Base-by-base conservation (phyloP, 2,888 invertebrate species). In the Meghimatium bilineatum region DNA sequence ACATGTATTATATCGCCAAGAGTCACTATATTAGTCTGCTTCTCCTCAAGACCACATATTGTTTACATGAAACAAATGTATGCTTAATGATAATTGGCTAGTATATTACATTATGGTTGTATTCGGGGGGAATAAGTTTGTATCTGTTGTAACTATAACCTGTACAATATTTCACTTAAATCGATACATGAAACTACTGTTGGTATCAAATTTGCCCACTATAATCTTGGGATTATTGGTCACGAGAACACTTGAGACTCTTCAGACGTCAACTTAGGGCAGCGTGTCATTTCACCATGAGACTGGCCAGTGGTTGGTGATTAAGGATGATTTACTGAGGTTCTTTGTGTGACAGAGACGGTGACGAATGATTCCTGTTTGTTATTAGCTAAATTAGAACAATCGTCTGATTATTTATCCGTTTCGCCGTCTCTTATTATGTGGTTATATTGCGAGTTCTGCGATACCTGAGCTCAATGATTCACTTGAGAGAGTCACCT, bases 311-410 rank as follows among this genome's bases (percentile, higher is more conserved):
- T 63, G 60, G 60, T 60, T 32, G 36, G 77, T 77, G 77, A 77
- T 77, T 77, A 77, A 38, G n/a, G 36, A 23, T 77, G 77, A 77
- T 77, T 77, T 77, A 77, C 77, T n/a, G 63, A 3, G 17, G 34
- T 10, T 63, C 77, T 77, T 72, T 77, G 77, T 77, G 32, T 17
- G 74, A 23, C 63, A 36, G 77, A 60, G 36, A 63, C 32, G 36
- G 60, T 63, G 77, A 63, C 5, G 63, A 29, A 20, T 63, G 77
- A 32, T 26, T 12, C 23, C 34, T 63, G 77, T 34, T 60, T 56
- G 38, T 77, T 77, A 77, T 77, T 77, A 77, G 77, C 77, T 63
- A 77, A 77, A 77, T 77, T 77, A 77, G 77, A 29, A 63, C 77
- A 63, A 77, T 77, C 38, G 63, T 26, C 29, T 75, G 72, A 72